Conservation (phyloP, 1,140 invertebrate genomes). For the Hycleus phaleratus region DNA sequence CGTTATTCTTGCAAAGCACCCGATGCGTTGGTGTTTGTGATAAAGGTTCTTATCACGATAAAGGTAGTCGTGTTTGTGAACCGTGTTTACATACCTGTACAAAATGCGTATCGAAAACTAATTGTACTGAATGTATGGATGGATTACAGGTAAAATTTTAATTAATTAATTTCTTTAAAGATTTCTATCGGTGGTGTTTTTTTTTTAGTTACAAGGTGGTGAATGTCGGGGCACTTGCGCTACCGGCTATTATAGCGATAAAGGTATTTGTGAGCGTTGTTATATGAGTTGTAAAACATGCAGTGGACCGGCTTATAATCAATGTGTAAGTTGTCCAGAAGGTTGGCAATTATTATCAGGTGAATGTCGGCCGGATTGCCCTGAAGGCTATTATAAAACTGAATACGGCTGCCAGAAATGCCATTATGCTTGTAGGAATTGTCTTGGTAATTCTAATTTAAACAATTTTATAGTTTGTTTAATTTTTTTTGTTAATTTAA, state of each 20-base stretch:
- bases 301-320: constrained; percentile 65
- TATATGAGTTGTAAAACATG: constrained; percentile 78
- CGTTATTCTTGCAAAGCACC: constrained; percentile 57
- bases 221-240: constrained; percentile 70
- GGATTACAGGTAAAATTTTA: constrained; percentile 48
- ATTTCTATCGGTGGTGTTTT: not conserved
- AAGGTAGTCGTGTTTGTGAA: constrained; percentile 53
- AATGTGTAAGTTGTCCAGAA: constrained; percentile 72
- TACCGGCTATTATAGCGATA: constrained; percentile 72
- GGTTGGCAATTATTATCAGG: constrained; percentile 71
- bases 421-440: constrained; percentile 75
- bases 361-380: constrained; percentile 75
- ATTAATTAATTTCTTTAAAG: not conserved
- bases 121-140: constrained; percentile 67
- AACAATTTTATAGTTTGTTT: not conserved
- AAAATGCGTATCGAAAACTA: constrained; percentile 64
- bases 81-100: constrained; percentile 72
- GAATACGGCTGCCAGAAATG: constrained; percentile 74
- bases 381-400: constrained; percentile 72
- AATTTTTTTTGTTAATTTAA: constrained; percentile 7
- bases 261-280: constrained; percentile 71
- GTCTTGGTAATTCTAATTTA: constrained; percentile 51
- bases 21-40: constrained; percentile 66
- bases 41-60: constrained; percentile 59
- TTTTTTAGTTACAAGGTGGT: constrained; percentile 57